Evolutionary conservation across 1,140 invertebrate species (phyloP), one percentile per base, ranked within the genome.

Genomic region (Bursaphelenchus mucronatus): DNA sequence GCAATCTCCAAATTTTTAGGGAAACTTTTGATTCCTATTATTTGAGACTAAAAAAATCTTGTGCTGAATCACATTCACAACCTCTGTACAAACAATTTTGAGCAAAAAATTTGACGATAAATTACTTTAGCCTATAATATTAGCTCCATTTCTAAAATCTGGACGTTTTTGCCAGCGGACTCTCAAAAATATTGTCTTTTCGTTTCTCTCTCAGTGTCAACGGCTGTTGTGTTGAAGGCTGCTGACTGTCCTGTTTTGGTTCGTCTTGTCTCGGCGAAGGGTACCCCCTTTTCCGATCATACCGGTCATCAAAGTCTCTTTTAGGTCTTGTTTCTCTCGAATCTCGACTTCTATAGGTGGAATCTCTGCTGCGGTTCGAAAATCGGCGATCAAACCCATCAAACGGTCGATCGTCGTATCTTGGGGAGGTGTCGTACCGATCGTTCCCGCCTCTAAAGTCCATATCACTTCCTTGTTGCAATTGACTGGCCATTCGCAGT

Each of bases 171-270:
- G 68, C 53, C 43, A 74, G 40, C 9, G 71, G 70, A 9, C 64
- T 68, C 49, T 72, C 70, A 51, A 71, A 72, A 46, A 74, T 71
- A 49, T 74, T 74, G 50, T 72, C 59, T 62, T 72, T 72, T 30
- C 71, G 58, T 45, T 75, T 72, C 52, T 72, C 71, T 17, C 70
- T 51, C 21, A 72, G 46, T 9, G 56, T 70, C 15, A 70, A 17
- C n/a, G 64, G 44, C 45, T 45, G 15, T 47, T 15, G 53, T 8
- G 13, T 39, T 10, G 15, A 17, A 1, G 40, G 15, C 11, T 59
- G 13, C 4, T 30, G 44, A 21, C 6, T 30, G 59, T 13, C 13
- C 61, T n/a, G 30, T 58, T 64, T 11, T 3, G 59, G 13, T 49
- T 49, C 47, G 56, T 15, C 13, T 5, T n/a, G 13, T 15, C 15